Conservation (phyloP, 2,888 invertebrate species). For the Perdita meconis region DNA sequence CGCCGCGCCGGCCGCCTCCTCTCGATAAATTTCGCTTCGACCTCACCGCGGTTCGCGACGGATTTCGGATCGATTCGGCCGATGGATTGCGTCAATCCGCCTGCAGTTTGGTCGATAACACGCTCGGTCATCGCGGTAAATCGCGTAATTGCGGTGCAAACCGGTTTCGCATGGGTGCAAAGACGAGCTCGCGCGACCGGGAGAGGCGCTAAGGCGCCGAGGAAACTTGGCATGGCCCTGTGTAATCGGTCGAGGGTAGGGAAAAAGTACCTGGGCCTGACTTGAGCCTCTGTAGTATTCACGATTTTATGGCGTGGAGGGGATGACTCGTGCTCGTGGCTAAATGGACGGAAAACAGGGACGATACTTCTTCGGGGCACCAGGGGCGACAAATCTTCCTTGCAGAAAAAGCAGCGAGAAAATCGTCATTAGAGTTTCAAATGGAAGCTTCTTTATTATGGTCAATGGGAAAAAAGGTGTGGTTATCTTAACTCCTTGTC, state of each 20-base stretch:
- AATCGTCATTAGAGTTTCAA: background rate
- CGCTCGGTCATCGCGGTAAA: slow-evolving; percentile 12
- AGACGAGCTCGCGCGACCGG: slow-evolving; percentile 13
- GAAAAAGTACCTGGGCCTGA: slow-evolving; percentile 51
- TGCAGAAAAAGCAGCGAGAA: background rate
- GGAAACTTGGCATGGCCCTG: slow-evolving; percentile 54
- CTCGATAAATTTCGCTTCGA: background rate
- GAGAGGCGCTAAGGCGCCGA: slow-evolving; percentile 43
- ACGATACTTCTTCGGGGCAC: background rate
- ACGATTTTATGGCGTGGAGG: slow-evolving; percentile 29
- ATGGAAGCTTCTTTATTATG: background rate
- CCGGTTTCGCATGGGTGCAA: slow-evolving; percentile 63
- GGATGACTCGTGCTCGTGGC: slow-evolving; percentile 42
- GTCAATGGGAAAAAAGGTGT: no score
- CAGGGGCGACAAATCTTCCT: background rate
- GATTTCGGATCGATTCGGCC: background rate
- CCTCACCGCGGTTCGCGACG: background rate
- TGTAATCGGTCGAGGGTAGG: slow-evolving; percentile 21
- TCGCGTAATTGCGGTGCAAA: slow-evolving; percentile 52
- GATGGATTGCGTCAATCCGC: slow-evolving; percentile 23
- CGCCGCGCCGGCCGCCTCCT: background rate
- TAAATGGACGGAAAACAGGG: slow-evolving; percentile 20
- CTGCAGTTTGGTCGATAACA: slow-evolving; percentile 5
- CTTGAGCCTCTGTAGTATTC: slow-evolving; percentile 48
- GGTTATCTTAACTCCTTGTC: no score